Base-by-base conservation (phyloP, 2,113 vertebrate genomes). In the Agapornis roseicollis region DNA sequence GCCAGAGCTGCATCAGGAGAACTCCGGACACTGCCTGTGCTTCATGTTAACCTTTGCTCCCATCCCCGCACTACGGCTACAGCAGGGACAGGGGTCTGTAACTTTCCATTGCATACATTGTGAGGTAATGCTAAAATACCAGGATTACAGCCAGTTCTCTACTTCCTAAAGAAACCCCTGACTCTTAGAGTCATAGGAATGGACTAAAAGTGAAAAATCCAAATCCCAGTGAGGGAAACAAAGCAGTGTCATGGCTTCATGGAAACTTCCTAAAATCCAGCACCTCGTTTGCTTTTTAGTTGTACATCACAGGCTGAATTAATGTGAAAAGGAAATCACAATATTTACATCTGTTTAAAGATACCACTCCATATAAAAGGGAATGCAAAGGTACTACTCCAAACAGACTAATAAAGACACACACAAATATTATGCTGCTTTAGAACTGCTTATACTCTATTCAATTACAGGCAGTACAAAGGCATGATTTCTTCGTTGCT, bases 341-440 rank as follows among this genome's bases (percentile, higher is more conserved):
- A 56, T 95, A 97, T 88, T 94, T 88, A 88, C 76, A 66, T 91
- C 88, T 97, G 90, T 96, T 66, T 95, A 97, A 97, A 90, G 71
- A 76, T 60, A 95, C 90, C 80, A 56, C 95, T 56, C 90, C 79
- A 83, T 94, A 96, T 93, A 96, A 97, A 97, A 97, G 77, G 44
- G 71, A 96, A 93, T 93, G 94, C 94, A 90, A 89, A 96, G 81
- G 50, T 78, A 97, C 92, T n/a, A 93, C 91, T 93, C 74, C 86
- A 97, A 96, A 95, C 73, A 95, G 90, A 93, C 77, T 95, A 93
- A 80, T 93, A 97, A 93, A 87, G 95, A 97, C 93, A 93, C 72
- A 93, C 84, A 94, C 91, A 97, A 95, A 95, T 97, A 97, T 96
- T 97, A 91, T 97, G 92, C 92, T 4, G 31, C 80, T 96, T 96